Evolutionary conservation across 2,888 invertebrate species (phyloP), one percentile per base, ranked within the genome.

Genomic region (Lasioglossum marginatum): DNA sequence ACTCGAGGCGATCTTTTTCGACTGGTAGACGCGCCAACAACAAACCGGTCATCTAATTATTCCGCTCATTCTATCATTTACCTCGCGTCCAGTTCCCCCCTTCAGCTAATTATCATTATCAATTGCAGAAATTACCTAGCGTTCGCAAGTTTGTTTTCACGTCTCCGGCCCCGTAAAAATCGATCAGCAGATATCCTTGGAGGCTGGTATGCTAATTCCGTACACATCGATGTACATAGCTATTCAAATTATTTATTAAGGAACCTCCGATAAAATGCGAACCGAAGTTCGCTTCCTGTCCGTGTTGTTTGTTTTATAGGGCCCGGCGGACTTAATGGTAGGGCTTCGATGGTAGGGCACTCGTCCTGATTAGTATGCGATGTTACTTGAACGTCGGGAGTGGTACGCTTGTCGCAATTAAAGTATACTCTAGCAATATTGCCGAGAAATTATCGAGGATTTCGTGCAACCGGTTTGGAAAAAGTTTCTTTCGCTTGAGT

Each of bases 21-120:
- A 23, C 23, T 63, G 34, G 66, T 37, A 31, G 45, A 31, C 74
- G 79, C 78, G 85, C 76, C 78, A 86, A 80, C 48, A 75, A 78
- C 83, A 78, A 87, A 86, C 86, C 82, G 77, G 79, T 80, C 80
- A 80, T 87, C 86, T 82, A 87, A 87, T 87, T 86, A 86, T 81
- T 86, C 79, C 23, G n/a, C 74, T 63, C 63, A n/a, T 71, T 71
- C 40, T 77, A 80, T 75, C 77, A 43, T 85, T 80, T 60, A 45
- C 23, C 31, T 60, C 27, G 52, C 16, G 48, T 66, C 66, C 12
- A 16, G 37, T 37, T n/a, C 10, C 5, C 10, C 23, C 8, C 16
- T 3, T 12, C 8, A 45, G 82, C 78, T 80, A 87, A 82, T 83
- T 86, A 76, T 73, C 60, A 45, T 83, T 86, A 86, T 87, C 86